Evolutionary conservation across 2,797 vertebrate species (phyloP).

Genomic region (Mus minutoides): DNA sequence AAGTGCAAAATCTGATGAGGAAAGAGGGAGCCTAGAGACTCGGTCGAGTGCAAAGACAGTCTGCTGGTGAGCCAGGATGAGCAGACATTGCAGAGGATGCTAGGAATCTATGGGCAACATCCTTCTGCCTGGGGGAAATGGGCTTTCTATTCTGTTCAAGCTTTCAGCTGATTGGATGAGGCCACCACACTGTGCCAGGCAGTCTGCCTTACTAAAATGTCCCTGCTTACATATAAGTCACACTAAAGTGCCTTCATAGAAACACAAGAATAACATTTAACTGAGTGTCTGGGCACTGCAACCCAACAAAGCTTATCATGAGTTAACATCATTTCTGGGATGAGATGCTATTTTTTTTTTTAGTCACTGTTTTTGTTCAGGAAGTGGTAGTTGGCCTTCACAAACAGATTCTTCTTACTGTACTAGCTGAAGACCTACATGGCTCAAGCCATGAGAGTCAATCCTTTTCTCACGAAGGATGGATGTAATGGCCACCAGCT

Average conservation of each 20-base stretch:
- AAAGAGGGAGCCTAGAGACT: neutral
- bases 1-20: conserved; percentile 6
- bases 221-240: neutral
- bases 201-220: neutral
- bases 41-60: neutral
- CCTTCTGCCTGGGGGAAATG: neutral
- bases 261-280: neutral
- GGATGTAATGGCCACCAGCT: neutral
- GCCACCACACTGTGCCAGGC: neutral
- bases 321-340: neutral
- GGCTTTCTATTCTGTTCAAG: neutral
- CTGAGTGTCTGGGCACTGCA: neutral
- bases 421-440: neutral
- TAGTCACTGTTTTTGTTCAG: neutral
- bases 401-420: neutral
- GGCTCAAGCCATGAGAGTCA: neutral
- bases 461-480: neutral
- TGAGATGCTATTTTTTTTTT: neutral
- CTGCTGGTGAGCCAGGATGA: neutral
- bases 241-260: neutral
- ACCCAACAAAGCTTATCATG: neutral
- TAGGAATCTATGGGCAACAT: neutral
- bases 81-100: neutral
- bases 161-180: neutral
- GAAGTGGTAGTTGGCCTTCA: neutral